Conservation (phyloP, 2,888 invertebrate genomes). For the Drosophila sordidapex region DNA sequence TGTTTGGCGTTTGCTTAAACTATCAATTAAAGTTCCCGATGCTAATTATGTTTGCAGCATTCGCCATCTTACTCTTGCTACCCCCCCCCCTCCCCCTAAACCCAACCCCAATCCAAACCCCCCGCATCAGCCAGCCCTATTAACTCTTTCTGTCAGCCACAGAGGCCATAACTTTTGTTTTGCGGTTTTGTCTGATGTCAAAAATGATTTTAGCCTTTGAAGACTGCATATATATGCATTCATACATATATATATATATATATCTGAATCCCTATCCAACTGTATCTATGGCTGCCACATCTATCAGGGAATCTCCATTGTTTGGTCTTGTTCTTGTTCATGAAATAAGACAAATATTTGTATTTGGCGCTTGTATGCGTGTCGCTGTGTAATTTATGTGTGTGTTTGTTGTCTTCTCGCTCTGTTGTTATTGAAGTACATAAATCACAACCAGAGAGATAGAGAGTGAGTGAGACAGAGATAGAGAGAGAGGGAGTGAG, state of each 20-base stretch:
- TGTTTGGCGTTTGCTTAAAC: slow-evolving; percentile 66
- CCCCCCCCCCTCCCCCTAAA: neutral
- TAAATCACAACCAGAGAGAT: slow-evolving; percentile 55
- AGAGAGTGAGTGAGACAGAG: neutral
- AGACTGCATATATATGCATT: slow-evolving; percentile 1
- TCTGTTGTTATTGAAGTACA: slow-evolving; percentile 48
- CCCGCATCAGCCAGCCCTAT: neutral
- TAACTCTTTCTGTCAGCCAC: slow-evolving; percentile 20
- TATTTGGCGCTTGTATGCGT: slow-evolving; percentile 46
- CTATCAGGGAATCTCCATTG: slow-evolving; percentile 49
- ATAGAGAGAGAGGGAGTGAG: neutral
- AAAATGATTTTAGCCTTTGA: slow-evolving; percentile 32
- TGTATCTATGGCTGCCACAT: slow-evolving; percentile 17
- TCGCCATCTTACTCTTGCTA: slow-evolving; percentile 14
- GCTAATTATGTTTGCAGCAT: slow-evolving; percentile 73
- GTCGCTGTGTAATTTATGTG: slow-evolving; percentile 56
- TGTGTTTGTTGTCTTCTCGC: slow-evolving; percentile 46
- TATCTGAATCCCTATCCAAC: slow-evolving; percentile 8
- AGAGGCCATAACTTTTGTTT: slow-evolving; percentile 45
- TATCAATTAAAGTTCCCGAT: slow-evolving; percentile 75
- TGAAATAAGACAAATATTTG: slow-evolving; percentile 76
- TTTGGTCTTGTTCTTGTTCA: slow-evolving; percentile 55
- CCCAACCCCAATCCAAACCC: neutral
- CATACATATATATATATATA: neutral
- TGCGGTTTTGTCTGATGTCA: slow-evolving; percentile 43